Conservation (phyloP, 2,888 invertebrate species). For the Junonia oenone region DNA sequence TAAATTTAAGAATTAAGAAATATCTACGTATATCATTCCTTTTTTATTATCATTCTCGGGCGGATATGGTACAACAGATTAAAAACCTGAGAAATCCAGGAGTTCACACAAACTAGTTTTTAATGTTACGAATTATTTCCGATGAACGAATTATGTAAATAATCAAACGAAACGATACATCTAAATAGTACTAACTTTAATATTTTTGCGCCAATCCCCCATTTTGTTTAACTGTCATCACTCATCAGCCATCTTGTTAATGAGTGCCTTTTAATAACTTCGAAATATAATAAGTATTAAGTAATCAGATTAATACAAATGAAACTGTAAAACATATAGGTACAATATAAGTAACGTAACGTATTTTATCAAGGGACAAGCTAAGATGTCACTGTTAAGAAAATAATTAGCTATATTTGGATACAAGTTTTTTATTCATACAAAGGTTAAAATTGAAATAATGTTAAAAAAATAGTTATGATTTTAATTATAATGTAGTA, state of each 20-base stretch:
- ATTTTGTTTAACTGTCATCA: constrained; percentile 30
- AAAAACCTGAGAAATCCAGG: constrained; percentile 15
- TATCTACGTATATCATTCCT: constrained; percentile 22
- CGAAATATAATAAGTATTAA: neutral
- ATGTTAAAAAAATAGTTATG: neutral
- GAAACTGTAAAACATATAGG: no score
- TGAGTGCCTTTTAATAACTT: constrained; percentile 9
- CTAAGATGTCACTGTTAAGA: neutral
- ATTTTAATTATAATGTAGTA: no score
- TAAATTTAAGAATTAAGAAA: constrained; percentile 23
- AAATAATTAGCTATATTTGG: no score
- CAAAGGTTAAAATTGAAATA: no score
- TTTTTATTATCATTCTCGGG: constrained; percentile 4
- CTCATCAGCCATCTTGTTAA: constrained; percentile 41
- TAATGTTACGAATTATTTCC: constrained; percentile 9
- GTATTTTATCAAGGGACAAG: neutral
- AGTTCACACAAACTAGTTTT: constrained; percentile 12
- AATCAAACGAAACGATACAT: constrained; percentile 13
- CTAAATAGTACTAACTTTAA: constrained; percentile 5
- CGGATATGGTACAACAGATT: constrained; percentile 18
- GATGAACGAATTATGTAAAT: constrained; percentile 10
- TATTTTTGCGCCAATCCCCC: constrained; percentile 29
- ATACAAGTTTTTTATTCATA: no score
- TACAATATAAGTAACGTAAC: neutral
- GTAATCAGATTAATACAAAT: no score